Percentiles rank a stretch among this genome's conserved stretches.
Evolutionary conservation across 2,888 invertebrate genomes (phyloP).

Genomic region (Uropetala carovei): DNA sequence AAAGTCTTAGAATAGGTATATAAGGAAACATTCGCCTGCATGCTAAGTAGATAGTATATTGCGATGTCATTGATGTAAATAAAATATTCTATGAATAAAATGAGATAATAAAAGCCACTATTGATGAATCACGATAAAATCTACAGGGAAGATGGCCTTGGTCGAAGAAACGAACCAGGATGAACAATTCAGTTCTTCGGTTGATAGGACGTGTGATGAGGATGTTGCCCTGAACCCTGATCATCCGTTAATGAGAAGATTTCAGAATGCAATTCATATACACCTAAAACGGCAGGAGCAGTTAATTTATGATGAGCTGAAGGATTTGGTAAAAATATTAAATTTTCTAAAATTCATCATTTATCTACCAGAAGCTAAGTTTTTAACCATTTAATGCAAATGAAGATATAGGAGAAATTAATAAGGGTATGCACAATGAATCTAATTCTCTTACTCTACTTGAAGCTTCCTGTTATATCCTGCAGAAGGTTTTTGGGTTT

Average conservation of each 20-base stretch:
- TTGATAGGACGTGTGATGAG: neutral
- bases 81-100: neutral
- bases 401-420: neutral
- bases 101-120: neutral
- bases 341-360: neutral
- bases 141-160: neutral
- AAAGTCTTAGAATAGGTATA: too few species aligned
- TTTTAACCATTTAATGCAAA: neutral
- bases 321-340: conserved; percentile 78
- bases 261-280: conserved; percentile 82
- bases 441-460: neutral
- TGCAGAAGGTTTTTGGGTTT: neutral
- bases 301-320: conserved; percentile 76
- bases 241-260: conserved; percentile 85
- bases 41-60: too few species aligned
- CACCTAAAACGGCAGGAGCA: conserved; percentile 82
- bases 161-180: neutral
- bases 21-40: too few species aligned
- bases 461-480: neutral
- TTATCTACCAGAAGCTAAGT: neutral
- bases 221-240: conserved; percentile 78
- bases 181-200: neutral
- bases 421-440: neutral
- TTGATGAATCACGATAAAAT: too few species aligned
- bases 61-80: too few species aligned